phyloP scores from a whole-genome alignment of 2,888 invertebrate genomes.

The Cerastoderma edule region DNA sequence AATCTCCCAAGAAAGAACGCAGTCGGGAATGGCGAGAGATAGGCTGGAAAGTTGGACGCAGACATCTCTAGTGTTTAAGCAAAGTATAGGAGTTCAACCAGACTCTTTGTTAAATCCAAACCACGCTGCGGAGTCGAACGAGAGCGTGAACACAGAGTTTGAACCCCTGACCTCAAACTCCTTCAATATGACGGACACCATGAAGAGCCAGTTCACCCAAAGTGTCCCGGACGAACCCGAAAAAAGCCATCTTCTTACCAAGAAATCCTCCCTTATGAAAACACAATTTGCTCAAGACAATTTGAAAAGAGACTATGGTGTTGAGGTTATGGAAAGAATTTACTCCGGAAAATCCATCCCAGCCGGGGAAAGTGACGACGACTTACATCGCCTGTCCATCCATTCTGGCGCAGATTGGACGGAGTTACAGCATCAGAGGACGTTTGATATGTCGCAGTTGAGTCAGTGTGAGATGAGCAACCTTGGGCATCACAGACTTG shows the following conservation, averaged over 20 bases:
- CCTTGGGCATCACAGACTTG: background rate
- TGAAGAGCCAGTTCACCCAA: background rate
- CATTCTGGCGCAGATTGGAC: conserved; percentile 11
- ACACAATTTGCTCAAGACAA: conserved; percentile 71
- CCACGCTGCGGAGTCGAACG: background rate
- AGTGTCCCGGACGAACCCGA: conserved; percentile 24
- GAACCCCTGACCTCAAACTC: background rate
- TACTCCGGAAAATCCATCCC: conserved; percentile 26
- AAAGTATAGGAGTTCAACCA: conserved; percentile 34
- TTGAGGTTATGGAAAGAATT: conserved; percentile 52
- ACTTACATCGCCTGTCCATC: background rate
- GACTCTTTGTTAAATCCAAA: background rate
- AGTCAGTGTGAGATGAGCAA: background rate
- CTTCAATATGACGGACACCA: conserved; percentile 18
- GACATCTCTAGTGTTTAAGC: conserved; percentile 46
- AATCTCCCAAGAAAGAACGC: conserved; percentile 39
- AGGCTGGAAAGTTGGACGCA: conserved; percentile 58
- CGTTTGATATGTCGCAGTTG: conserved; percentile 8
- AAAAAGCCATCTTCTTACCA: conserved; percentile 64
- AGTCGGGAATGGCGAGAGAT: conserved; percentile 21
- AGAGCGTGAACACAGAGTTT: background rate
- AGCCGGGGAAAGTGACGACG: background rate
- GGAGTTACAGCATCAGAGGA: background rate
- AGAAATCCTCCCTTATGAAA: conserved; percentile 60
- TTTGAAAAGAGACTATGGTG: conserved; percentile 56